Base-by-base conservation (phyloP, 2,113 vertebrate species). In the Chaetodon trifascialis region DNA sequence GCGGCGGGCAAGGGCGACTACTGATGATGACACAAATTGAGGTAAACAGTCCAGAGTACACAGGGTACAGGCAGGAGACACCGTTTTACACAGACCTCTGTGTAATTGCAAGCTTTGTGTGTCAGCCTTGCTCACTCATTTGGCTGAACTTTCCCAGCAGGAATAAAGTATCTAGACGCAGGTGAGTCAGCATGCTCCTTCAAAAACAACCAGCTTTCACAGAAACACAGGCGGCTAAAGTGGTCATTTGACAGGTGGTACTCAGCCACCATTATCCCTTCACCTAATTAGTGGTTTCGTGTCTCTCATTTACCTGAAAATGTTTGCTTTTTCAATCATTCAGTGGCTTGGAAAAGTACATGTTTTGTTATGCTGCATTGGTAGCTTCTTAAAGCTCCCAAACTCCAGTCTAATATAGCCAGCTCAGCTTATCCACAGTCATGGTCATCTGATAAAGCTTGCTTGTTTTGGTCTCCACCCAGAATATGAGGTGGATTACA, bases 381-480 rank as follows among this genome's bases (percentile, higher is more conserved):
- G 69, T 68, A 70, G 21, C 66, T 77, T 54, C 76, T 82, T 58
- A 82, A 88, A 86, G 49, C 72, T 80, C 68, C 71, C 40, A 36
- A 85, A 84, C 73, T 78, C 73, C 80, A 67, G 79, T 85, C 73
- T 82, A 83, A 77, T 91, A 71, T 55, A 87, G 91, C 90, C 76
- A 67, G 81, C 80, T 93, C 90, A 92, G 88, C 90, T 64, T 76
- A 72, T 91, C 85, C 79, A 76, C 85, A 83, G 75, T 82, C 86
- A 88, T 59, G 82, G 91, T 90, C 89, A 91, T 93, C 92, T 93
- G 93, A 94, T 94, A 93, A 93, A 85, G 82, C 49, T 8, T 66
- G 84, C 88, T 90, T 91, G 86, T 94, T 94, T 93, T 94, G 91
- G 91, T 92, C 92, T 69, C 83, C 92, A 79, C 94, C 94, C 93